These are phyloP conservation scores for Agelas oroides DNA, from an alignment of 37 sponge, comb jelly and placozoan genomes.

Conservation along the genomic window DNA sequence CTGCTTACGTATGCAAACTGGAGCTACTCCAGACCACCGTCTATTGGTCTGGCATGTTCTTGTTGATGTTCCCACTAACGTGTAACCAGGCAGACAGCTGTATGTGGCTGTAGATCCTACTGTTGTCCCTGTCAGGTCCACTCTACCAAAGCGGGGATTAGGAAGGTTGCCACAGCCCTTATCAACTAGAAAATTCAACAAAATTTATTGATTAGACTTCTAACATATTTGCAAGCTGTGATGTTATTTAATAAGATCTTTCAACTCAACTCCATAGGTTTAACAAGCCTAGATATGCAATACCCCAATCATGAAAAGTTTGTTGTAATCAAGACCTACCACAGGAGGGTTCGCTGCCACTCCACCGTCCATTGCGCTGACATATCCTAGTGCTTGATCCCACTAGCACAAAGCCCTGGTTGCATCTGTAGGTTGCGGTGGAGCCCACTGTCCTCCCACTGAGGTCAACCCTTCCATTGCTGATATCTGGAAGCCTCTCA, in stretches of 20 bases:
- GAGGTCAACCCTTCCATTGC: conserved; percentile 29
- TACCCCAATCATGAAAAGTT: too few species aligned
- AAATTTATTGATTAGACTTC: too few species aligned
- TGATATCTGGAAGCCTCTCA: too few species aligned
- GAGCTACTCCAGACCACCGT: conserved; percentile 53
- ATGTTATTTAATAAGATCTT: too few species aligned
- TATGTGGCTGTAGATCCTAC: conserved; percentile 27
- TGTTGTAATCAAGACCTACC: too few species aligned
- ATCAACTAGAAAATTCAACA: too few species aligned
- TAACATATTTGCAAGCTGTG: neutral
- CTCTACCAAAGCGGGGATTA: neutral
- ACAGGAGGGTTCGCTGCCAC: conserved; percentile 40
- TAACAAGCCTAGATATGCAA: too few species aligned
- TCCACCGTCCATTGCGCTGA: conserved; percentile 37
- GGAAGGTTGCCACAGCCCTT: neutral
- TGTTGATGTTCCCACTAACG: neutral
- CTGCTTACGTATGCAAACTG: neutral
- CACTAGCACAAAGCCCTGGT: conserved; percentile 31
- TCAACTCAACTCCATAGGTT: neutral
- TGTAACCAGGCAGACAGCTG: conserved; percentile 2
- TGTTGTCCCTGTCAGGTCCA: neutral
- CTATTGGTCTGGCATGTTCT: conserved; percentile 43
- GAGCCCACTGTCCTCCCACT: conserved; percentile 24
- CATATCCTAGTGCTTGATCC: conserved; percentile 44
- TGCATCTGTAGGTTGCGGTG: conserved; percentile 34